Evolutionary conservation across 2,888 invertebrate genomes (phyloP).

Genomic region (Isotomurus palustris): DNA sequence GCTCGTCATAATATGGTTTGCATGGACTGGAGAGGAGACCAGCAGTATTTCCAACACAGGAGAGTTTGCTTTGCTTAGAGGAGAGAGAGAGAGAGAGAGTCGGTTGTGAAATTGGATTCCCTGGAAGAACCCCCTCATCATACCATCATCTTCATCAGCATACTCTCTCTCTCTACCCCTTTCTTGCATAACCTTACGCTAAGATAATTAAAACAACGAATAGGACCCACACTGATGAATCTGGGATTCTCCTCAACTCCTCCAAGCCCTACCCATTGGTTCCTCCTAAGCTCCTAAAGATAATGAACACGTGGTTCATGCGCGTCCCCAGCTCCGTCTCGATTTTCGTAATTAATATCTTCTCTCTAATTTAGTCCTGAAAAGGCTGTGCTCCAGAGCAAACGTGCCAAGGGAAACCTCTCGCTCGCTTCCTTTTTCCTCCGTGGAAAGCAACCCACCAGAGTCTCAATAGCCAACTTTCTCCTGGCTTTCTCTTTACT

Average conservation of each 20-base stretch:
- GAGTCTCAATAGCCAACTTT: neutral
- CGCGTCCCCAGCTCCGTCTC: slow-evolving; percentile 40
- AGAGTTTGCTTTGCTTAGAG: too few species aligned
- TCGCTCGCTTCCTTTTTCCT: slow-evolving; percentile 2
- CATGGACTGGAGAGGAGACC: neutral
- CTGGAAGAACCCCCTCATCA: slow-evolving; percentile 20
- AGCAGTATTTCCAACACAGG: too few species aligned
- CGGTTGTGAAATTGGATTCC: slow-evolving; percentile 12
- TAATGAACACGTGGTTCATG: slow-evolving; percentile 47
- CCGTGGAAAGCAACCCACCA: neutral
- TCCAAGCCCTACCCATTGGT: slow-evolving; percentile 37
- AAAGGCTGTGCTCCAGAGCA: slow-evolving; percentile 36
- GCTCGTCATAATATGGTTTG: too few species aligned
- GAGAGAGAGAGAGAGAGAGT: neutral
- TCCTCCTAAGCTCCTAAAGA: slow-evolving; percentile 36
- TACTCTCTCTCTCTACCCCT: slow-evolving; percentile 13
- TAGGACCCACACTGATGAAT: slow-evolving; percentile 39
- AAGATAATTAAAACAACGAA: slow-evolving; percentile 46
- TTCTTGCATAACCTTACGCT: slow-evolving; percentile 42
- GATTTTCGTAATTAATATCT: slow-evolving; percentile 44
- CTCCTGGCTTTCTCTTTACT: neutral
- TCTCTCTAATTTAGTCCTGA: slow-evolving; percentile 41
- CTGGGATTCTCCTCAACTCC: slow-evolving; percentile 27
- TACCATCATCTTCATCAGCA: slow-evolving; percentile 13
- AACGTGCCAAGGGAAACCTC: slow-evolving; percentile 32